Percentiles rank a stretch among this genome's conserved stretches.
These are phyloP conservation scores for Orthosia gracilis DNA, from an alignment of 2,888 invertebrate genomes.

Conservation along the genomic window DNA sequence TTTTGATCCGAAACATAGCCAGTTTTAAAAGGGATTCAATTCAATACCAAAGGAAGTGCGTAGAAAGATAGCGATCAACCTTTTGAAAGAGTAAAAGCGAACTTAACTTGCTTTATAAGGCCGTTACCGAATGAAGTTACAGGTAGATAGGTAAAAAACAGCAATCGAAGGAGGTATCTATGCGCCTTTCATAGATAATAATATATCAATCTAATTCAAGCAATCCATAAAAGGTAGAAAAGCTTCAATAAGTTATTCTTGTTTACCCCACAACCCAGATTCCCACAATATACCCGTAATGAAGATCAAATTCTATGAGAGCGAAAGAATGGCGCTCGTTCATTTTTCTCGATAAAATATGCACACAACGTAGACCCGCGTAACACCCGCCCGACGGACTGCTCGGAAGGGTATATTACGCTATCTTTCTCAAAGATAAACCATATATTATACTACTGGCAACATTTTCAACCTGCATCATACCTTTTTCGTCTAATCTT, in stretches of 20 bases:
- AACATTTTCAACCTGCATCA: slow-evolving; percentile 42
- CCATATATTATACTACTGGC: slow-evolving; percentile 39
- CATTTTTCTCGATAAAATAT: slow-evolving; percentile 63
- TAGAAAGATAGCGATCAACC: neutral
- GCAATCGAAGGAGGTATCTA: neutral
- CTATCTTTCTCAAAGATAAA: slow-evolving; percentile 55
- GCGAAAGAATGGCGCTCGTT: slow-evolving; percentile 49
- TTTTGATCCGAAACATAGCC: slow-evolving; percentile 1
- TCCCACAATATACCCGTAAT: slow-evolving; percentile 41
- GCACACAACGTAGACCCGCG: slow-evolving; percentile 52
- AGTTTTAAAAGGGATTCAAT: neutral
- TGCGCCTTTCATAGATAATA: neutral
- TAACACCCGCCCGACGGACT: slow-evolving; percentile 49
- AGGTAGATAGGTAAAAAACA: neutral
- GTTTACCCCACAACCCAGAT: slow-evolving; percentile 47
- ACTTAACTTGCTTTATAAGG: neutral
- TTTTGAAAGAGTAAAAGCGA: neutral
- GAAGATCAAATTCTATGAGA: slow-evolving; percentile 49
- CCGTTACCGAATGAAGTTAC: neutral
- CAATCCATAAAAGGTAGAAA: slow-evolving; percentile 6
- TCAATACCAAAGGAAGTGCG: neutral
- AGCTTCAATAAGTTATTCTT: slow-evolving; percentile 45
- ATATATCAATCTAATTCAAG: neutral
- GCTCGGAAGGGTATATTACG: slow-evolving; percentile 54
- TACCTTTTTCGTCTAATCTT: slow-evolving; percentile 46